A percentile compares a stretch with the other conserved stretches of the same genome.
Evolutionary conservation across 2,113 vertebrate genomes (phyloP).

Genomic region (Telmatochromis sp.): DNA sequence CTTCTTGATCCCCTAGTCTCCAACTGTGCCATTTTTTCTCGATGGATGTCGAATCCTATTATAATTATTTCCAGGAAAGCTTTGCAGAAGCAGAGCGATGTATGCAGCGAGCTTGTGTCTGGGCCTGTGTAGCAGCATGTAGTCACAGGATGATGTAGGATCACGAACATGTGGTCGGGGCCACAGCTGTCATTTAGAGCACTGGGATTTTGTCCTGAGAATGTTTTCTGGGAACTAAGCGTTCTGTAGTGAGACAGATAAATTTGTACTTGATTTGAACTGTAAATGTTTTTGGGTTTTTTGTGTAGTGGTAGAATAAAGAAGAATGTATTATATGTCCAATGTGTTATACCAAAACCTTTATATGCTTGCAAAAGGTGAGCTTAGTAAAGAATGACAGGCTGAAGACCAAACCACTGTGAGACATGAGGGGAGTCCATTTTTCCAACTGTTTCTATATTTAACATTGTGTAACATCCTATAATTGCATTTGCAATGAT

Average conservation of each 20-base stretch:
- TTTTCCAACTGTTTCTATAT: background rate
- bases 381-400: background rate
- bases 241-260: background rate
- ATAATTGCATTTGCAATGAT: background rate
- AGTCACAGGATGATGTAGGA: background rate
- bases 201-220: background rate
- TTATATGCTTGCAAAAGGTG: background rate
- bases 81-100: background rate
- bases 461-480: background rate
- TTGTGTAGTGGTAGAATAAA: background rate
- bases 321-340: background rate
- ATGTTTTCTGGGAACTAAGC: background rate
- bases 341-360: background rate
- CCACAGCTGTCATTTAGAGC: background rate
- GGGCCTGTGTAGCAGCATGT: background rate
- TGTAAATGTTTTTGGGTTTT: rapidly evolving
- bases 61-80: conserved; percentile 42
- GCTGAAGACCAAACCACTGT: background rate
- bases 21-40: conserved; percentile 25
- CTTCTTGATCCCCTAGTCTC: conserved; percentile 12
- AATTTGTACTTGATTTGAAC: background rate
- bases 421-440: background rate
- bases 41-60: conserved; percentile 49
- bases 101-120: background rate
- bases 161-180: background rate